Conservation (phyloP, 2,113 vertebrate genomes). For the Halcyon malimbica region DNA sequence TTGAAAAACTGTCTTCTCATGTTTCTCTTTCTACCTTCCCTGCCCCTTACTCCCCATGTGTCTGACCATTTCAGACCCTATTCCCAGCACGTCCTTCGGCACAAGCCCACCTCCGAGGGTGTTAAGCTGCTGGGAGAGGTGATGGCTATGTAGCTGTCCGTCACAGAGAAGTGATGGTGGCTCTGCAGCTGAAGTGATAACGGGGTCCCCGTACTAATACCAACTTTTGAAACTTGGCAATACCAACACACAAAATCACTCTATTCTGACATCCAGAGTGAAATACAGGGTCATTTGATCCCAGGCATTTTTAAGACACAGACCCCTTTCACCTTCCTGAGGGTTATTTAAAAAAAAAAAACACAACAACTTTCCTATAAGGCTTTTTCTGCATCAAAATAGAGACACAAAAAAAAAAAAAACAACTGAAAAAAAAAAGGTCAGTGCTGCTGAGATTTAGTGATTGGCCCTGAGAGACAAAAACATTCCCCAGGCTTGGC, state of each 20-base stretch:
- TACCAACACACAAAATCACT: background rate
- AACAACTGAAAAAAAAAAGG: background rate
- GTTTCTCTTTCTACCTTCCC: background rate
- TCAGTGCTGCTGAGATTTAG: background rate
- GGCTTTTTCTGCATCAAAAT: background rate
- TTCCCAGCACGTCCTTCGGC: rapidly evolving
- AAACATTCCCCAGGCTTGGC: background rate
- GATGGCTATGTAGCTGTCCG: background rate
- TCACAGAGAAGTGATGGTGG: background rate
- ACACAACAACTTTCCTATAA: background rate
- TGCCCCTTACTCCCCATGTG: rapidly evolving
- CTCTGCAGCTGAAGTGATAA: background rate
- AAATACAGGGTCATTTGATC: background rate
- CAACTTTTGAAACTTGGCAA: background rate
- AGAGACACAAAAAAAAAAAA: background rate
- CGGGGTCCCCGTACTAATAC: background rate
- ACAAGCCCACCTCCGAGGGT: background rate
- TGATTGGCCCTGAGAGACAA: background rate
- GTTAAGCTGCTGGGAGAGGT: background rate
- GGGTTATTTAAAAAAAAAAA: background rate
- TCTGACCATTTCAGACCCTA: background rate
- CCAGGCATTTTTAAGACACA: background rate
- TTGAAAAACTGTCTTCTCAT: background rate
- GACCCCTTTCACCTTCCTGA: background rate
- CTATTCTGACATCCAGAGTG: background rate